Conservation (phyloP, 2,797 vertebrate species). For the Mormyrus proboscirostris region DNA sequence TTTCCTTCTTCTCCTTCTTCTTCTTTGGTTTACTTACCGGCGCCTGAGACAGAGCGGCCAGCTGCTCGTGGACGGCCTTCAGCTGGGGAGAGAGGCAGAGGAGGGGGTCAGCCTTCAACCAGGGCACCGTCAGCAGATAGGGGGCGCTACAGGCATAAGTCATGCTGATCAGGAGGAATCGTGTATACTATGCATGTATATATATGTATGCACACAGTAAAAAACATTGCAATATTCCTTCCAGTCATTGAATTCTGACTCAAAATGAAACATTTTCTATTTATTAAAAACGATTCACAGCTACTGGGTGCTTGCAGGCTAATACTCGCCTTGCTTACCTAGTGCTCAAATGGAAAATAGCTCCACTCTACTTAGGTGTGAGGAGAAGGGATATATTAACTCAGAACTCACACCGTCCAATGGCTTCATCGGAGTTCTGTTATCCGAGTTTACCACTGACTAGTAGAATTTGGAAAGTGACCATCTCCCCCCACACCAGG, state of each 20-base stretch:
- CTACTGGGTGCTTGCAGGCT: slow-evolving; percentile 9
- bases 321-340: slow-evolving; percentile 22
- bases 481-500: background rate
- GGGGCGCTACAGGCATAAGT: background rate
- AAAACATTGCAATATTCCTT: background rate
- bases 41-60: slow-evolving; percentile 92
- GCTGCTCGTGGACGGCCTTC: slow-evolving; percentile 95
- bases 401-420: background rate
- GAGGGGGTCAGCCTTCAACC: slow-evolving; percentile 23
- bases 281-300: background rate
- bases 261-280: background rate
- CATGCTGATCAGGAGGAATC: background rate
- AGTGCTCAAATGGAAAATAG: slow-evolving; percentile 15
- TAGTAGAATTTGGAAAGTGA: background rate
- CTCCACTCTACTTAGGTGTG: background rate
- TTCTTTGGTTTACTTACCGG: slow-evolving; percentile 99
- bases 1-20: slow-evolving; percentile 94
- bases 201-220: background rate
- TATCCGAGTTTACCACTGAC: background rate
- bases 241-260: background rate
- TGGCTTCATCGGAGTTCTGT: background rate
- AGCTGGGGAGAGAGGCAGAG: slow-evolving; percentile 60
- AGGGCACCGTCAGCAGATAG: background rate
- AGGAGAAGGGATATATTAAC: background rate
- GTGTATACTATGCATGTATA: background rate